Evolutionary conservation across 2,888 invertebrate species (phyloP), one percentile per base, ranked within the genome.

Genomic region (Gerris lacustris): DNA sequence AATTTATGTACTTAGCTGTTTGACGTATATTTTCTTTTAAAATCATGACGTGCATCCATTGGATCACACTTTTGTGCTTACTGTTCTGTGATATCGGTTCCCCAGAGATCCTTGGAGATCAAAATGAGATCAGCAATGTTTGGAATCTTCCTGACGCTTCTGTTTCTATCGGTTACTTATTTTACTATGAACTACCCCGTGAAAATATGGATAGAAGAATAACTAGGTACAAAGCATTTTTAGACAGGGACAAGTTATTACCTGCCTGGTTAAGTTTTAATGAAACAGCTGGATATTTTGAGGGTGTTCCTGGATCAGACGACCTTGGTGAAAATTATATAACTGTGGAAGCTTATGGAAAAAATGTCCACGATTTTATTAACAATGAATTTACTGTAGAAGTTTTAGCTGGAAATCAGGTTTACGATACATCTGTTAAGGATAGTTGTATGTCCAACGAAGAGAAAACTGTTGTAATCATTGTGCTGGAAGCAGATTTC

Each of bases 261-360:
- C 88, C 90, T 0, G 80, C 81, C 74, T 91, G 91, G 91, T 81
- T 91, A 76, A 83, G 86, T 74, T 90, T 90, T 81, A 88, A 91
- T 80, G 84, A 85, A 70, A 83, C 82, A 70, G 85, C 86, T 74
- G 87, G 87, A n/a, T 82, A 87, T 71, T 84, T 93, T 78, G 86
- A 87, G 80, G 92, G 92, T 18, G 85, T 92, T 70, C 91, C 93
- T 0, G 83, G 86, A 75, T 81, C 82, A 69, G 83, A 84, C 72
- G 88, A 92, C 79, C 79, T 87, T 11, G 91, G 90, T 69, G 82
- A 85, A 68, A 84, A 88, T 78, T 85, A 86, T 74, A 83, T 89
- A 76, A 84, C 82, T 31, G 84, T 88, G 71, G 86, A 83, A 72
- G 87, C 83, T 45, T 75, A 82, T 72, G 84, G 84, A 11, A 82